These are phyloP conservation scores for Diceros bicornis DNA, from an alignment of 2,797 vertebrate genomes.

Conservation along the genomic window DNA sequence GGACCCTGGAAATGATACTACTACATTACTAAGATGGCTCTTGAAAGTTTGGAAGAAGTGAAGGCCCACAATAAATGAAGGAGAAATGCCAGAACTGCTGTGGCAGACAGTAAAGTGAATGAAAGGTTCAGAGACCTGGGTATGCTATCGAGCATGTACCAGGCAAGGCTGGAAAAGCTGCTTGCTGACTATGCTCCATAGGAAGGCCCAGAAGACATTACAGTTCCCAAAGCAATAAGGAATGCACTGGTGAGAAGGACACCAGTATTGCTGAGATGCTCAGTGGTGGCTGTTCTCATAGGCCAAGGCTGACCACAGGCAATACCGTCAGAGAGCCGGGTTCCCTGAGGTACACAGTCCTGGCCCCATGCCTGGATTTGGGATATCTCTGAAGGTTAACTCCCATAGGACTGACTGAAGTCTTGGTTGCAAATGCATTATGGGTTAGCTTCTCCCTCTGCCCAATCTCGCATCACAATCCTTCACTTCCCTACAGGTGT, in stretches of 20 bases:
- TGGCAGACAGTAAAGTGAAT: background rate
- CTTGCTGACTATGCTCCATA: background rate
- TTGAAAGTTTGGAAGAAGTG: background rate
- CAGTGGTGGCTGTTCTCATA: background rate
- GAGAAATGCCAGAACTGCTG: background rate
- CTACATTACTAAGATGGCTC: background rate
- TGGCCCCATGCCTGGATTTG: background rate
- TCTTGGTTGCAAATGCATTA: background rate
- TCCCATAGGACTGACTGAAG: background rate
- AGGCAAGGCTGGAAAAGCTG: background rate
- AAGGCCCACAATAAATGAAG: background rate
- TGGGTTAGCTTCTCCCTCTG: background rate
- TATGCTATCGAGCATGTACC: background rate
- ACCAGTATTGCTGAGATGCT: background rate
- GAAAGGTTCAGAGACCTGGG: background rate
- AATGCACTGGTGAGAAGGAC: background rate
- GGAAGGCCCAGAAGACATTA: background rate
- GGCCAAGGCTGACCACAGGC: background rate
- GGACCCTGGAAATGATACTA: background rate
- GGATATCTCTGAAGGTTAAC: background rate
- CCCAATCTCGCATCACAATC: background rate
- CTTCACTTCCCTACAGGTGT: background rate
- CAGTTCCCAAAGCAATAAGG: background rate
- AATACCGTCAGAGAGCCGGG: background rate
- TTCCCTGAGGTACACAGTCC: background rate